phyloP scores from a whole-genome alignment of 2,113 vertebrate genomes.

The Parus major region DNA sequence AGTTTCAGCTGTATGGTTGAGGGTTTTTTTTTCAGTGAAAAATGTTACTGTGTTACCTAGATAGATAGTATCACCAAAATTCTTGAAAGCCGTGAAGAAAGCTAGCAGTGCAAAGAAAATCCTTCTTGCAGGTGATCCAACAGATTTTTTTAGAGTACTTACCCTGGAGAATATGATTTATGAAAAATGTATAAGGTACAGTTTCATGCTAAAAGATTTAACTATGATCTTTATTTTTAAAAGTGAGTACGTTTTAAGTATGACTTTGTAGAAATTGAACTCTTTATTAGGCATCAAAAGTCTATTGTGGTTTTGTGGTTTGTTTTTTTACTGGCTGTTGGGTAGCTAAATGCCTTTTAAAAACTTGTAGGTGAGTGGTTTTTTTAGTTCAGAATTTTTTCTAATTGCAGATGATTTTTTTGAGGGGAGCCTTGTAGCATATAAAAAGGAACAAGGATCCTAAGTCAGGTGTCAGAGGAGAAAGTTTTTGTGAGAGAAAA shows the following conservation, averaged over 20 bases:
- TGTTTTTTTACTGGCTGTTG: not conserved
- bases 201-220: not conserved
- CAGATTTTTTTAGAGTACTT: not conserved
- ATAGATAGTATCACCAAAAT: not conserved
- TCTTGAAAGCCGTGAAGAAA: not conserved
- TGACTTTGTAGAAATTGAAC: not conserved
- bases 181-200: not conserved
- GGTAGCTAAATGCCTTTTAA: not conserved
- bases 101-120: not conserved
- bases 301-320: not conserved
- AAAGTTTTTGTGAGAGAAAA: not conserved
- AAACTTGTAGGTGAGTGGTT: not conserved
- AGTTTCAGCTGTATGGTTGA: not conserved
- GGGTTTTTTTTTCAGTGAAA: not conserved
- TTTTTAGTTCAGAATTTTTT: not conserved
- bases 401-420: not conserved
- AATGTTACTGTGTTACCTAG: not conserved
- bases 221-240: not conserved
- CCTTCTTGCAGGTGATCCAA: not conserved
- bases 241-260: not conserved
- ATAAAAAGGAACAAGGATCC: not conserved
- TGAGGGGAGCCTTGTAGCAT: not conserved
- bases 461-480: not conserved
- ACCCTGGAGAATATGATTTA: not conserved
- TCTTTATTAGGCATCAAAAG: not conserved